Base-by-base conservation (phyloP, 2,113 vertebrate species). In the Forbesichthys agassizii region DNA sequence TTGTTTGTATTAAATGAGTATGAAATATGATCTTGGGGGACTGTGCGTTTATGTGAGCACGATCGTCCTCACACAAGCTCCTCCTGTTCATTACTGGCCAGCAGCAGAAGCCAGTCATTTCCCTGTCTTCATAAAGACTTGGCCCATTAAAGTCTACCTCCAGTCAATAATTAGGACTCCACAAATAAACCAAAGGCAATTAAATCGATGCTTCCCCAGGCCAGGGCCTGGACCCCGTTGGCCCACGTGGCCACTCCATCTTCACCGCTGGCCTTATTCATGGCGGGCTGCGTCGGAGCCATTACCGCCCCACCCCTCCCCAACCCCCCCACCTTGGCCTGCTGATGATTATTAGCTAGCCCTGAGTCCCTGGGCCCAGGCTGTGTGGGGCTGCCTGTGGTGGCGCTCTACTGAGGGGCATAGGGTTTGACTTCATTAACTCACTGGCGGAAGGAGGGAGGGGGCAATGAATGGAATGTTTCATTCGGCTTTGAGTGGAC, bases 151-250 rank as follows among this genome's bases (percentile, higher is more conserved):
- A 89, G 96, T 94, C 95, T 95, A 95, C 95, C 96, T 98, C 95
- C 94, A 96, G 95, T 97, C 95, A 96, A 97, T 98, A 97, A 98
- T 98, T 96, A 98, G 96, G 94, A 95, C 93, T 94, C 95, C 92
- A 95, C 96, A 98, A 97, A 98, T 98, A 98, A 98, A 96, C 95
- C 93, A 91, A 90, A 93, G 89, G 96, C 96, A 98, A 98, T 98
- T 98, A 98, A 95, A 96, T 96, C 95, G 95, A 96, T 97, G 95
- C 94, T 94, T 92, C 93, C 93, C 84, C 71, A 83, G 89, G 88
- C 87, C 79, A 84, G 90, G 93, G 92, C 92, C 91, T 89, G 88
- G 90, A 93, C 94, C 94, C 93, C 90, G 86, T 93, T 93, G 95
- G 93, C 93, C 94, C 93, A 93, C 91, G 92, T 93, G 95, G 94